These are phyloP conservation scores for Nemapogon koenigi DNA, from an alignment of 2,888 invertebrate genomes.

Conservation along the genomic window DNA sequence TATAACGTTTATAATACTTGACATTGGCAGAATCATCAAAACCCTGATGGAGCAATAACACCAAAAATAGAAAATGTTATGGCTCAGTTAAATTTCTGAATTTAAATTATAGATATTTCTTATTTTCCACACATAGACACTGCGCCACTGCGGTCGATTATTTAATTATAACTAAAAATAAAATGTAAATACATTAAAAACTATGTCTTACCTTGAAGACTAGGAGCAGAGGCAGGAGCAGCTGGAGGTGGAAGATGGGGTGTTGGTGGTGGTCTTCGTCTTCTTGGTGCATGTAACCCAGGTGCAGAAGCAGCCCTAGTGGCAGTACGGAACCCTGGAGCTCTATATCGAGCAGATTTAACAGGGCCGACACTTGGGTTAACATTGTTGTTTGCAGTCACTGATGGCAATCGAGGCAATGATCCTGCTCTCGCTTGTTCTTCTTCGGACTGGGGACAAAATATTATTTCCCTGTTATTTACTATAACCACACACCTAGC, in stretches of 20 bases:
- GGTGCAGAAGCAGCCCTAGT: slow-evolving; percentile 80
- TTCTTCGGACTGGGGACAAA: slow-evolving; percentile 47
- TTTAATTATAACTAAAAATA: no score
- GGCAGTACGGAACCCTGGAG: slow-evolving; percentile 80
- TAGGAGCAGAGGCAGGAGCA: slow-evolving; percentile 50
- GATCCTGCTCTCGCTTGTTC: slow-evolving; percentile 74
- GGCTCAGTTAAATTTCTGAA: no score
- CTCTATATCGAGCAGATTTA: slow-evolving; percentile 86
- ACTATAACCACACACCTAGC: no score
- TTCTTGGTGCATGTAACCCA: slow-evolving; percentile 73
- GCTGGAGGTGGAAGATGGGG: slow-evolving; percentile 46
- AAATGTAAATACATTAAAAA: no score
- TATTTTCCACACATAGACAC: no score
- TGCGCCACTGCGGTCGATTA: no score
- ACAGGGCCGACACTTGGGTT: slow-evolving; percentile 69
- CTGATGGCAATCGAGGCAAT: slow-evolving; percentile 73
- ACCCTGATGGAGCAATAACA: no score
- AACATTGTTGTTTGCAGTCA: slow-evolving; percentile 34
- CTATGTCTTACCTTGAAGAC: slow-evolving; percentile 64
- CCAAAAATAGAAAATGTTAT: no score
- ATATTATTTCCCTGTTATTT: no score
- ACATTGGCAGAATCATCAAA: no score
- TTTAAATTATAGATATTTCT: no score
- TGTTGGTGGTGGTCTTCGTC: slow-evolving; percentile 47
- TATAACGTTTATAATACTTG: no score